These are phyloP conservation scores for Oryzias melastigma DNA, from an alignment of 2,113 vertebrate genomes.

Conservation along the genomic window DNA sequence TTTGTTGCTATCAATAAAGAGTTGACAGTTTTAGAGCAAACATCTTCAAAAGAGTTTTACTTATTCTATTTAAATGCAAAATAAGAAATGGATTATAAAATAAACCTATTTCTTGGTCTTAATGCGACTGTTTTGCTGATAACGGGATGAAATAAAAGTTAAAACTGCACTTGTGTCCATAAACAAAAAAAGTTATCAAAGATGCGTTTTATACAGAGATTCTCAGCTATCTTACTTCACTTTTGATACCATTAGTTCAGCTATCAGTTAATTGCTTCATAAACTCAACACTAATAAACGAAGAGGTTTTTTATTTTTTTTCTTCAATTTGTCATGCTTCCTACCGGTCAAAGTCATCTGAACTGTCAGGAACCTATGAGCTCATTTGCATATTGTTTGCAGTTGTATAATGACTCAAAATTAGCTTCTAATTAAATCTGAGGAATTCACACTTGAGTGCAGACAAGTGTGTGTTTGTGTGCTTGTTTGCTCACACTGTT, in stretches of 20 bases:
- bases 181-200: not conserved
- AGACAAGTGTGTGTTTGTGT: conserved; percentile 51
- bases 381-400: conserved; percentile 76
- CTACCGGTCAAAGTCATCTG: conserved; percentile 59
- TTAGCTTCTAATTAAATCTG: conserved; percentile 77
- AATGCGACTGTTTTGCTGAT: too few relatives aligned
- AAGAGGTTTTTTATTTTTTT: conserved; percentile 13
- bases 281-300: conserved; percentile 44
- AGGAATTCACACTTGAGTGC: conserved; percentile 71
- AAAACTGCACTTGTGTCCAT: too few relatives aligned
- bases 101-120: too few relatives aligned
- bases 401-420: conserved; percentile 75
- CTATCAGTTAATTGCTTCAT: conserved; percentile 51
- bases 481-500: conserved; percentile 25
- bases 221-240: conserved; percentile 3
- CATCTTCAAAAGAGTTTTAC: too few relatives aligned
- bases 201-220: not conserved
- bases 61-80: too few relatives aligned
- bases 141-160: too few relatives aligned
- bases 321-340: conserved; percentile 42
- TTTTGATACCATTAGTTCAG: conserved; percentile 13
- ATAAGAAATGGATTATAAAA: too few relatives aligned
- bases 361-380: conserved; percentile 63
- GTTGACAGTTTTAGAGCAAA: too few relatives aligned
- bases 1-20: too few relatives aligned